Evolutionary conservation across 1,140 invertebrate genomes (phyloP), one percentile per base, ranked within the genome.

Genomic region (Drosophila pachea): DNA sequence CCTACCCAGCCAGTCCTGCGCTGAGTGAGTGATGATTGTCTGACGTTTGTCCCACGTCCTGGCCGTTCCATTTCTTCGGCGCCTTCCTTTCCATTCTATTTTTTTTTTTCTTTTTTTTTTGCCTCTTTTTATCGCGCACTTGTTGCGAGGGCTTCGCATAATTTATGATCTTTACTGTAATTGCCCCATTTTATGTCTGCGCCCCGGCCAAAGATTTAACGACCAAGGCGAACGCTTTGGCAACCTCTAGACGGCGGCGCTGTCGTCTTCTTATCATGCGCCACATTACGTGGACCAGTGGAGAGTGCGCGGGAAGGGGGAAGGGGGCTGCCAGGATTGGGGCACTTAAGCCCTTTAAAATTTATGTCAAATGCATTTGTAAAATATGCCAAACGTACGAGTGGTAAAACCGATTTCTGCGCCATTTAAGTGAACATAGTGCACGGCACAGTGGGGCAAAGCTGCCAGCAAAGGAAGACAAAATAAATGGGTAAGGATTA

Each of bases 321-420:
- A 11, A 42, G 6, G 40, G 40, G 40, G 14, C 70, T 40, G 45
- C 42, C 32, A 38, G 47, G 36, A 42, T 52, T 74, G 64, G 22
- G 68, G 62, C 68, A 70, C 68, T 74, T 76, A 84, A 86, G 76
- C 73, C 76, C 66, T 79, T 84, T 83, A 79, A 84, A 84, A 84
- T 84, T 84, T 84, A 84, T 86, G 76, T 84, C 79, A 84, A 86
- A 84, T 84, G 76, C 79, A 84, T 84, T 84, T 84, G 81, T 84
- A 84, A 84, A 84, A 84, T 86, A 84, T 75, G 69, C 76, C 76
- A 84, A 84, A 79, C 73, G 76, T 86, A 84, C 79, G 81, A 86
- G 81, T 76, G 73, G 55, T 61, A 74, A 86, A 76, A 76, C 79
- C 79, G 76, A 84, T 84, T 84, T 86, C 79, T 70, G 12, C 60